Evolutionary conservation across 2,888 invertebrate species (phyloP).

Genomic region (Nasonovia ribisnigri): DNA sequence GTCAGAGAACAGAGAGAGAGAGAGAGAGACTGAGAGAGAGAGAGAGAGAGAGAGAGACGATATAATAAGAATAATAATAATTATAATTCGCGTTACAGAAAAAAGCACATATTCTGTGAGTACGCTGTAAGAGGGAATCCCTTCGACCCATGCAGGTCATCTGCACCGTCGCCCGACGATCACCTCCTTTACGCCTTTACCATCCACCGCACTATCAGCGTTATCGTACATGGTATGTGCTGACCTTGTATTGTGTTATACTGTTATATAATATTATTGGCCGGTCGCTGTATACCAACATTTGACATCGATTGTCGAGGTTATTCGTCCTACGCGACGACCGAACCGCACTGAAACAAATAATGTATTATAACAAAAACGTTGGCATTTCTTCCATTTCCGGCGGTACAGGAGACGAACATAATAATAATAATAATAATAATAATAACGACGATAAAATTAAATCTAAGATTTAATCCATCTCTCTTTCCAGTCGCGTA

Average conservation of each 20-base stretch:
- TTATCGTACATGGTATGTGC: not conserved
- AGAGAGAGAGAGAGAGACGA: not conserved
- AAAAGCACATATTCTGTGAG: not conserved
- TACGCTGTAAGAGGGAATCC: not conserved
- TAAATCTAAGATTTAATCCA: not conserved
- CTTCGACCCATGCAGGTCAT: not conserved
- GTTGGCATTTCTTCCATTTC: not conserved
- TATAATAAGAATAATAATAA: slow-evolving; percentile 32
- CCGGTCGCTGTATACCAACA: not conserved
- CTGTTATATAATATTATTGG: not conserved
- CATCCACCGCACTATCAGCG: not conserved
- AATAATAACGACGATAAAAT: slow-evolving; percentile 9
- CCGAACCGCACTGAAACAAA: not conserved
- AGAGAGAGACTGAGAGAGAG: not conserved
- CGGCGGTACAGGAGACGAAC: not conserved
- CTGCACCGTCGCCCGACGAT: not conserved
- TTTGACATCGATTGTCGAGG: not conserved
- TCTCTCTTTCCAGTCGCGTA: not conserved
- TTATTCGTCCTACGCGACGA: not conserved
- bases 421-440: slow-evolving; percentile 16
- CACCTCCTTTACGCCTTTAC: not conserved
- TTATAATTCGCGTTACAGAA: slow-evolving; percentile 13
- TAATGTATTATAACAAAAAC: not conserved
- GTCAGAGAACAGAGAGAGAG: not conserved
- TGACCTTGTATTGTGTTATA: not conserved